phyloP scores from a whole-genome alignment of 2,113 vertebrate genomes.

The Clupea harengus region DNA sequence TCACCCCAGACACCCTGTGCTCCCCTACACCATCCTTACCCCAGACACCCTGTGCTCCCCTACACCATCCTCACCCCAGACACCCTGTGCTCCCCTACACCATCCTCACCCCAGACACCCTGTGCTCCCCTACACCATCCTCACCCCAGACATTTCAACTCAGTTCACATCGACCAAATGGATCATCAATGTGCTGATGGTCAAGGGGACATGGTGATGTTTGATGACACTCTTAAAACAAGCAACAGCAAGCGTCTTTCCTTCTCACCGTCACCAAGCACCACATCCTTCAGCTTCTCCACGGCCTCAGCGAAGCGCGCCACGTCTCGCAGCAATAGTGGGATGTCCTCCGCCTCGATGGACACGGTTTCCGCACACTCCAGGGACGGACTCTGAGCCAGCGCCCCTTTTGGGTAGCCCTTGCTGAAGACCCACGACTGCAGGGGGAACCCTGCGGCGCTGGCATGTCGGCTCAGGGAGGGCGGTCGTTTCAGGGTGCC shows the following conservation, averaged over 20 bases:
- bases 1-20: too few species aligned
- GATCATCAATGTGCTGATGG: background rate
- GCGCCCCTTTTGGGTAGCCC: conserved; percentile 70
- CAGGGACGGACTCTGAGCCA: conserved; percentile 61
- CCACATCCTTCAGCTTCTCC: conserved; percentile 89
- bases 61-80: too few species aligned
- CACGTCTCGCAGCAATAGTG: conserved; percentile 80
- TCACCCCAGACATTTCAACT: background rate
- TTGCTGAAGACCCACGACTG: conserved; percentile 77
- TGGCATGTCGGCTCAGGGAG: conserved; percentile 88
- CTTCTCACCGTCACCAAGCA: conserved; percentile 78
- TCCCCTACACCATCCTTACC: too few species aligned
- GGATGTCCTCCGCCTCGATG: conserved; percentile 86
- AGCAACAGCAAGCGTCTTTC: background rate
- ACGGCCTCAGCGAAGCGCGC: conserved; percentile 86
- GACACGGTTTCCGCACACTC: conserved; percentile 63
- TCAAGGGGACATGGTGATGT: background rate
- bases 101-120: too few species aligned
- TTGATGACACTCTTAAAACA: background rate
- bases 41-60: too few species aligned
- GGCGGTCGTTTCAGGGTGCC: conserved; percentile 85
- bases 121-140: too few species aligned
- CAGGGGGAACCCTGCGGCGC: conserved; percentile 82
- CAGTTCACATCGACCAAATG: background rate
- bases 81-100: too few species aligned